Base-by-base conservation (phyloP, 2,113 vertebrate species). In the Spea multiplicata region DNA sequence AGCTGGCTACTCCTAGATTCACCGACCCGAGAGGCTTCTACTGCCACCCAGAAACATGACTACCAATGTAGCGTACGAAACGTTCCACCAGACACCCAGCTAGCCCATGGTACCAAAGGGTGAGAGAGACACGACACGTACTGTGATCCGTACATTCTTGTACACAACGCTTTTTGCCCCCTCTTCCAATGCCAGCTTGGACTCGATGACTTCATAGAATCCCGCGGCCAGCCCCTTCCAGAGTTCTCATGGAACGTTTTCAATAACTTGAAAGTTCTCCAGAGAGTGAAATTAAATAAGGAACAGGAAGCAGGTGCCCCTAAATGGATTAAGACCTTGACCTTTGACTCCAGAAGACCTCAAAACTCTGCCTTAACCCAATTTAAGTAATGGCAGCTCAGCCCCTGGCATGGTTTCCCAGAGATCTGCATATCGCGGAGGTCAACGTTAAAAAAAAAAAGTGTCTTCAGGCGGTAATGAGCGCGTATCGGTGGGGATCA, bases 291-390 rank as follows among this genome's bases (percentile, higher is more conserved):
- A 86, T 83, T 30, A 71, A 87, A 83, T 66, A 70, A 67, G 66
- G 84, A 85, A 82, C 75, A 85, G 83, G 82, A 67, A 83, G 80
- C 87, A 89, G 86, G 86, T 86, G 87, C 85, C 76, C 55, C 45
- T 65, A 12, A 64, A 47, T 82, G 85, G 85, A 85, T 82, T 13
- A 80, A 48, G 75, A 75, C 64, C 66, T 71, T 82, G 76, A 84
- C 86, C 83, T 82, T 85, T 86, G 83, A 82, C 83, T 85, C 5
- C 81, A 0, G 0, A 68, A 74, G 84, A 71, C 84, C 84, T 6
- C 66, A 62, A 76, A 66, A 68, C 68, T 44, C 73, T 44, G 73
- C 62, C 80, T 16, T 70, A 59, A 6, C 79, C 64, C 75, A 81
- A 76, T 85, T 80, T 82, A 87, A 82, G 84, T 75, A 85, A 88